Percentiles rank a stretch among this genome's conserved stretches.
These are phyloP conservation scores for Neotoma lepida DNA, from an alignment of 2,113 vertebrate species.

Conservation along the genomic window DNA sequence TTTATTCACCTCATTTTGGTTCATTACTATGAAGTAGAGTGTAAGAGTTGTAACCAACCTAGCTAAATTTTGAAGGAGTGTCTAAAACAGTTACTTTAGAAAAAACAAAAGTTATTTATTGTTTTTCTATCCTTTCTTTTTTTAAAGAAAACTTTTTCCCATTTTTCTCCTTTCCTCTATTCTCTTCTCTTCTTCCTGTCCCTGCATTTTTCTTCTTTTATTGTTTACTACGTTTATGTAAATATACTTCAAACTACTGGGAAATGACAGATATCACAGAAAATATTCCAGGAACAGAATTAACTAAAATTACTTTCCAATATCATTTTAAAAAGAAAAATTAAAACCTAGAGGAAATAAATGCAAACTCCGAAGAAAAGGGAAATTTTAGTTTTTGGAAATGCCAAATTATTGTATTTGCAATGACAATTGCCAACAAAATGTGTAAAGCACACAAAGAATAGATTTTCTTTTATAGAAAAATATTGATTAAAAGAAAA, in stretches of 20 bases:
- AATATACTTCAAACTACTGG: not conserved
- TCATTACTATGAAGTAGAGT: not conserved
- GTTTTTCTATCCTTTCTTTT: not conserved
- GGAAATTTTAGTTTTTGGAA: not conserved
- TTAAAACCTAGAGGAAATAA: not conserved
- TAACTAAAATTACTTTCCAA: not conserved
- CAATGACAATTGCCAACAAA: not conserved
- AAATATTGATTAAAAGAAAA: not conserved
- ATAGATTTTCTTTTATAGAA: not conserved
- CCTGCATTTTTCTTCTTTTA: not conserved
- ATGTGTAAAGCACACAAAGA: not conserved
- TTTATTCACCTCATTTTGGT: not conserved
- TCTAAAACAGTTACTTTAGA: not conserved
- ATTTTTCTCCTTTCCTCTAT: not conserved
- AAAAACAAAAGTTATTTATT: not conserved
- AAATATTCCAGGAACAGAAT: not conserved
- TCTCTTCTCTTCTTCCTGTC: not conserved
- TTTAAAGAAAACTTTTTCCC: not conserved
- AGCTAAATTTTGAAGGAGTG: not conserved
- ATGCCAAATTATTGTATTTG: not conserved
- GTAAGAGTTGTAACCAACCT: not conserved
- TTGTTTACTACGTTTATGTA: not conserved
- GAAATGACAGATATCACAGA: not conserved
- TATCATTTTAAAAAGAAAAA: not conserved
- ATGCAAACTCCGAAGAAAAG: not conserved